A percentile compares a stretch with the other conserved stretches of the same genome.
phyloP scores from a whole-genome alignment of 2,797 vertebrate genomes.

The Cryptoblepharus egeriae region DNA sequence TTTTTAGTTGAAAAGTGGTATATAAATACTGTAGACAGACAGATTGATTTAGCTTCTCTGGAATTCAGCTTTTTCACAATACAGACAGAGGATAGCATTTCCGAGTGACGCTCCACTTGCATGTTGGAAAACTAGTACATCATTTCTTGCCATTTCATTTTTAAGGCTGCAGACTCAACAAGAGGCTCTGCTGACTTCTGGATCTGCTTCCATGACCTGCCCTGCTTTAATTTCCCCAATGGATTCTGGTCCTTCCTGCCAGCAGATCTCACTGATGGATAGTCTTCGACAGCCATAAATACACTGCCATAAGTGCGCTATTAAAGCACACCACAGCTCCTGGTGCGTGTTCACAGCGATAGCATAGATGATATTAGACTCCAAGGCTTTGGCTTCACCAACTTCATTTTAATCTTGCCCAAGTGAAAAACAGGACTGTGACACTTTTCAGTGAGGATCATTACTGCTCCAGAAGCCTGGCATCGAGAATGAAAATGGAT shows the following conservation, averaged over 20 bases:
- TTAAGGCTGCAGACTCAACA: not conserved
- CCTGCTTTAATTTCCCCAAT: not conserved
- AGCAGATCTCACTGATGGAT: not conserved
- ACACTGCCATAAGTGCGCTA: not conserved
- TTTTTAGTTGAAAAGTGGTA: too few species aligned
- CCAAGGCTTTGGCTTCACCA: not conserved
- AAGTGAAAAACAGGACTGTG: not conserved
- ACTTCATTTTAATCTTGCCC: not conserved
- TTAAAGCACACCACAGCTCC: not conserved
- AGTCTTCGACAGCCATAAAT: not conserved
- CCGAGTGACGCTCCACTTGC: not conserved
- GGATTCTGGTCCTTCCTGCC: not conserved
- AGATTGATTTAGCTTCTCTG: too few species aligned
- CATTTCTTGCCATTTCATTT: not conserved
- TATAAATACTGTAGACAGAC: too few species aligned
- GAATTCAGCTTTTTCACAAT: not conserved
- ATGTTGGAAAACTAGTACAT: too few species aligned
- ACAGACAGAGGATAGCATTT: not conserved
- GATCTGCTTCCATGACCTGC: not conserved
- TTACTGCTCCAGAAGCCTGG: not conserved
- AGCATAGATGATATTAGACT: not conserved
- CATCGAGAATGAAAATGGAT: not conserved
- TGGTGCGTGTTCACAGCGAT: not conserved
- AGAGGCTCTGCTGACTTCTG: not conserved
- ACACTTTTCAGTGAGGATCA: not conserved